Conservation (phyloP, 2,888 invertebrate genomes). For the Gari tellinella region DNA sequence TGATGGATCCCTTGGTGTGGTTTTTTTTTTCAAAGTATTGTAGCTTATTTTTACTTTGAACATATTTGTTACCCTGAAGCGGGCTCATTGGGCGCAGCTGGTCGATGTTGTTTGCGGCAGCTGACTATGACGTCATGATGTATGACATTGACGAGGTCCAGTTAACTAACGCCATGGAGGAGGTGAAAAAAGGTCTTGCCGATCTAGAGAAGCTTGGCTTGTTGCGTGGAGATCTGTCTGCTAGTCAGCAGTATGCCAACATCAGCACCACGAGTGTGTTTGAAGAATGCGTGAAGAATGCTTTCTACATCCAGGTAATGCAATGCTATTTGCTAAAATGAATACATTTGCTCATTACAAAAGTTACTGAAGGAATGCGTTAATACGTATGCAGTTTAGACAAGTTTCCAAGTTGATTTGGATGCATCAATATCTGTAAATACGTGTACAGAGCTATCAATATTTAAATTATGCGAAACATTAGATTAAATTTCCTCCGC, state of each 20-base stretch:
- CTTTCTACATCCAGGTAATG: constrained; percentile 88
- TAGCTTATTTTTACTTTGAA: not conserved
- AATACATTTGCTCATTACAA: too few species aligned
- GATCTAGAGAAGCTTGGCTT: constrained; percentile 85
- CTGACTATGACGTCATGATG: constrained; percentile 94
- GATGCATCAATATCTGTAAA: too few species aligned
- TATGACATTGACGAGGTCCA: constrained; percentile 88
- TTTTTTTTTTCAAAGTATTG: too few species aligned
- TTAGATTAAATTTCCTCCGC: too few species aligned
- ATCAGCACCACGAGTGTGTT: constrained; percentile 91
- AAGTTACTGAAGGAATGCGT: too few species aligned
- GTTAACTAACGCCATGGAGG: constrained; percentile 86
- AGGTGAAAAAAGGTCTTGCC: constrained; percentile 89
- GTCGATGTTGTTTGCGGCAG: constrained; percentile 97
- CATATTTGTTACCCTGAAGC: constrained; percentile 85
- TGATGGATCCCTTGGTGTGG: too few species aligned
- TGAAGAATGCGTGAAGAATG: constrained; percentile 89
- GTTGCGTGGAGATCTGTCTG: constrained; percentile 90
- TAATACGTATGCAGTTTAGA: too few species aligned
- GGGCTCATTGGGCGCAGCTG: constrained; percentile 98
- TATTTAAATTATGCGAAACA: too few species aligned
- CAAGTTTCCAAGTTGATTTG: too few species aligned
- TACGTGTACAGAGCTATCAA: too few species aligned
- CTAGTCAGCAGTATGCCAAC: constrained; percentile 90
- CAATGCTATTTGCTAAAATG: too few species aligned